Evolutionary conservation across 1,140 invertebrate species (phyloP).

Genomic region (Trichomalopsis sarcophagae): DNA sequence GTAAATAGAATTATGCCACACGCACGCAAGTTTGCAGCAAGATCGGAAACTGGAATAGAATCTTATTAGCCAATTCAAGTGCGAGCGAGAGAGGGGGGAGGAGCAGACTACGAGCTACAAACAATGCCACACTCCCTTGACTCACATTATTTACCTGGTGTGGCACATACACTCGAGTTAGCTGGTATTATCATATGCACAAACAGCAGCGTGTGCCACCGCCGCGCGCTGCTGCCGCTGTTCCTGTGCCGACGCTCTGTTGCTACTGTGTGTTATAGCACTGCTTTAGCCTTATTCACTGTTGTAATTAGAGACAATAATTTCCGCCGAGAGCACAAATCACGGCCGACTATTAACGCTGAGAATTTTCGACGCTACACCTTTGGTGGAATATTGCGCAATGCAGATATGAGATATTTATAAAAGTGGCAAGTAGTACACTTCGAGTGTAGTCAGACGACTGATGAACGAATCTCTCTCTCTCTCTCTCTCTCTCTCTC

Average conservation of each 20-base stretch:
- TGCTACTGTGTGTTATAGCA: background rate
- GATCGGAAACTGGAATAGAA: slow-evolving; percentile 47
- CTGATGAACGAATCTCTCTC: too few relatives aligned
- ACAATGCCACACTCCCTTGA: slow-evolving; percentile 15
- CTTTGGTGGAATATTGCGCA: background rate
- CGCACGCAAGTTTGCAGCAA: slow-evolving; percentile 24
- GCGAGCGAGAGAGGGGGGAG: background rate
- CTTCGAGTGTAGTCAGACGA: too few relatives aligned
- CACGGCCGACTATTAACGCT: background rate
- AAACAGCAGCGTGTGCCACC: background rate
- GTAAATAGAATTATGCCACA: slow-evolving; percentile 28
- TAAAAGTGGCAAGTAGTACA: too few relatives aligned
- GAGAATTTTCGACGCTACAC: background rate
- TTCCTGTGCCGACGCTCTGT: too few relatives aligned
- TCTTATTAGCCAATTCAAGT: slow-evolving; percentile 43
- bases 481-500: too few relatives aligned
- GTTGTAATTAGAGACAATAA: slow-evolving; percentile 24
- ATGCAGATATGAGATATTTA: background rate
- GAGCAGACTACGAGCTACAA: background rate
- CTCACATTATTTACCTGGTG: slow-evolving; percentile 35
- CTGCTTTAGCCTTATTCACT: slow-evolving; percentile 5
- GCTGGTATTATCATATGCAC: slow-evolving; percentile 21
- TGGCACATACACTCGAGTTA: background rate
- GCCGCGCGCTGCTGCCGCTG: too few relatives aligned
- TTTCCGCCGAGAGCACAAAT: slow-evolving; percentile 32